Evolutionary conservation across 2,797 vertebrate genomes (phyloP).

Genomic region (Poeciliopsis gracilis): DNA sequence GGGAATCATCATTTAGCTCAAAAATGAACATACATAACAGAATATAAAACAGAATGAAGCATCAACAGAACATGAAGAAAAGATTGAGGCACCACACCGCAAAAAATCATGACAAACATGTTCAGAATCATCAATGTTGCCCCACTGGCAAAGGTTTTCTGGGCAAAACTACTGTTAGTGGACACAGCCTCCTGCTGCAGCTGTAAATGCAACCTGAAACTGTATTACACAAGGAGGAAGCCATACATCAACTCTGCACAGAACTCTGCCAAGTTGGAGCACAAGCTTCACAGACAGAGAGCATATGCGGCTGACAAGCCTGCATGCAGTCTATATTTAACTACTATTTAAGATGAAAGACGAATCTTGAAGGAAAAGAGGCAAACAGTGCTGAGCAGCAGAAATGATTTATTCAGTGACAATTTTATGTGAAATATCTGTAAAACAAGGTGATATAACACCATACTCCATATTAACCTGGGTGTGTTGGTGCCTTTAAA

Average conservation of each 20-base stretch:
- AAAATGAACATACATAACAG: neutral
- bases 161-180: neutral
- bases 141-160: neutral
- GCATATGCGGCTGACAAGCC: neutral
- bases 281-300: conserved; percentile 5
- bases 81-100: neutral
- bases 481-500: neutral
- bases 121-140: neutral
- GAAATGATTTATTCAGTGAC: neutral
- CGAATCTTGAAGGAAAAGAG: neutral
- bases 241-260: neutral
- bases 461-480: neutral
- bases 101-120: neutral
- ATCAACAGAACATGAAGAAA: neutral
- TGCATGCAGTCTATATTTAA: neutral
- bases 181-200: neutral
- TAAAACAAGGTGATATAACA: neutral
- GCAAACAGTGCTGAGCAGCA: neutral
- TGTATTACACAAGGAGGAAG: conserved; percentile 4
- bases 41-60: neutral
- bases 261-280: conserved; percentile 1
- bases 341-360: neutral
- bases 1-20: neutral
- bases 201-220: neutral
- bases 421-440: neutral